These are phyloP conservation scores for Siphamia tubifer DNA, from an alignment of 2,113 vertebrate species.

Conservation along the genomic window DNA sequence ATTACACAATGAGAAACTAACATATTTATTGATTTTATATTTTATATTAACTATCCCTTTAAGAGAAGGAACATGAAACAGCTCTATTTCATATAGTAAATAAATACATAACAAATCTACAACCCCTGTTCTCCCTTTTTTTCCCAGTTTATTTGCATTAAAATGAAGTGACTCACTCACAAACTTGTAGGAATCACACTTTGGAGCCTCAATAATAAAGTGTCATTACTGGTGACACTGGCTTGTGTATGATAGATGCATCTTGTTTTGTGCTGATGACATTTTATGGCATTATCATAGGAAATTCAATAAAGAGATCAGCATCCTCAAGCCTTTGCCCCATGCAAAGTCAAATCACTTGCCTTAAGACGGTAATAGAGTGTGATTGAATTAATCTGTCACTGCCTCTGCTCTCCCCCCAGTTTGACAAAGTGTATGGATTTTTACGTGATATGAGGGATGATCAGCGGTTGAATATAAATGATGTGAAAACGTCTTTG, in stretches of 20 bases:
- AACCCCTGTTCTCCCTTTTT: not conserved
- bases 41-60: not conserved
- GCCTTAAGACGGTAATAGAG: constrained; percentile 75
- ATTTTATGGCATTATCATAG: constrained; percentile 76
- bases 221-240: constrained; percentile 69
- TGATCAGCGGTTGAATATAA: constrained; percentile 71
- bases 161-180: constrained; percentile 18
- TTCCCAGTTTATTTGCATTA: constrained; percentile 2
- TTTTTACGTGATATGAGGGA: constrained; percentile 74
- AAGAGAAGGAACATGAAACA: no score
- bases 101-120: no score
- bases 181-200: constrained; percentile 40
- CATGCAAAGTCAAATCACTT: constrained; percentile 75
- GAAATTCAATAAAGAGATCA: constrained; percentile 79
- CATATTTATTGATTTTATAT: not conserved
- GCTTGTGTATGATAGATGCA: constrained; percentile 69
- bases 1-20: no score
- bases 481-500: constrained; percentile 65
- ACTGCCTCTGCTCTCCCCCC: constrained; percentile 46
- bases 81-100: no score
- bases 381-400: constrained; percentile 76
- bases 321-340: constrained; percentile 63
- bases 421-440: constrained; percentile 71
- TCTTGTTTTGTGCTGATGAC: constrained; percentile 68
- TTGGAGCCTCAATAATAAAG: constrained; percentile 64